These are phyloP conservation scores for Girardinus metallicus DNA, from an alignment of 2,797 vertebrate genomes.

Conservation along the genomic window DNA sequence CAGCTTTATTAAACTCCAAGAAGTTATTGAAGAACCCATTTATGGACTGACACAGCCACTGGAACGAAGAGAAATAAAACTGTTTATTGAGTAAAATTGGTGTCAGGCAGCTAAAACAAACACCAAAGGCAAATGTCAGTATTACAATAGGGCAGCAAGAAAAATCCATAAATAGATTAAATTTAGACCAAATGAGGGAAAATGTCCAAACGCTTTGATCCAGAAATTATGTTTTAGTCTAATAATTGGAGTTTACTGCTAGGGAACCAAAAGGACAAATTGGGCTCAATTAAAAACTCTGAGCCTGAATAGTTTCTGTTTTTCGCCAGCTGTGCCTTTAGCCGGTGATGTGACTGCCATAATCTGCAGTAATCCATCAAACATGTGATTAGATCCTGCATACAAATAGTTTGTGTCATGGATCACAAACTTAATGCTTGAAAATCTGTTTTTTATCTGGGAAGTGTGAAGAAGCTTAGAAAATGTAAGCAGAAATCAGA, in stretches of 20 bases:
- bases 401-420: not conserved
- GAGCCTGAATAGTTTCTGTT: not conserved
- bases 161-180: not conserved
- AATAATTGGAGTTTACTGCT: not conserved
- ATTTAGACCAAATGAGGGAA: not conserved
- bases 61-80: not conserved
- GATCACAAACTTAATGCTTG: not conserved
- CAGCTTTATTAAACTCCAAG: not conserved
- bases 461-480: not conserved
- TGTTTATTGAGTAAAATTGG: not conserved
- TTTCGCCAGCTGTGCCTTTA: conserved; percentile 2
- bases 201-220: not conserved
- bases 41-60: not conserved
- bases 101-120: not conserved
- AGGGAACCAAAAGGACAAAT: not conserved
- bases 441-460: not conserved
- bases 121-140: not conserved
- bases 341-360: not conserved
- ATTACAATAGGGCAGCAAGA: not conserved
- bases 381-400: no score
- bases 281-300: not conserved
- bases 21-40: fast-evolving
- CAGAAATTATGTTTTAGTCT: not conserved
- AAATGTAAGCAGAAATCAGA: not conserved
- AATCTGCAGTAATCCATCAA: not conserved